phyloP scores from a whole-genome alignment of 1,140 invertebrate species.

The Ridgeia piscesae region DNA sequence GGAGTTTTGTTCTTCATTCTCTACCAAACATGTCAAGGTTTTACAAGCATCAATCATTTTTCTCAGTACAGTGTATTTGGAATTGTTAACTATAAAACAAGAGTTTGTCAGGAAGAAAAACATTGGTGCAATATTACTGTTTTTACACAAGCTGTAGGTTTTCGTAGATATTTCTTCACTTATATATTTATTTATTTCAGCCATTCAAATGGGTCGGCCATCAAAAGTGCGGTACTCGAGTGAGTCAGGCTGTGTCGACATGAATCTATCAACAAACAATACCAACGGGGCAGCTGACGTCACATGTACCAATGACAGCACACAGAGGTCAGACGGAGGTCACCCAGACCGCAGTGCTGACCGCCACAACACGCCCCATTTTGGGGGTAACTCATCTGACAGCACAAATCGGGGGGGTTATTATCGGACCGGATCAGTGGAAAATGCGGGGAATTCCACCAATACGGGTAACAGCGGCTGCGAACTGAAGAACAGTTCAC shows the following conservation, averaged over 20 bases:
- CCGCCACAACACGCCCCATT: neutral
- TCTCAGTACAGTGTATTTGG: too few species aligned
- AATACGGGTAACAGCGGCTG: neutral
- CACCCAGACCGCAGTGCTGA: neutral
- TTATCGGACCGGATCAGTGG: neutral
- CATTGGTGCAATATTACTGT: too few species aligned
- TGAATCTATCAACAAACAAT: slow-evolving; percentile 3
- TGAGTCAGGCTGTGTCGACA: neutral
- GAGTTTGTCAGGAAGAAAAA: too few species aligned
- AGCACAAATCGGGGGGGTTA: neutral
- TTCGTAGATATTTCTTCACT: neutral
- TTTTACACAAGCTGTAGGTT: too few species aligned
- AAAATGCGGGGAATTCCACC: neutral
- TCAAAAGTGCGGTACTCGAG: slow-evolving; percentile 20
- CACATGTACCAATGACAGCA: slow-evolving; percentile 8
- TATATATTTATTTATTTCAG: neutral
- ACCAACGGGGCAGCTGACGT: neutral
- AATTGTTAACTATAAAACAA: too few species aligned
- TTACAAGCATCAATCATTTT: too few species aligned
- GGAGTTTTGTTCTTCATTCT: too few species aligned
- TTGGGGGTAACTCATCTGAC: neutral
- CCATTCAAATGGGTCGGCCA: slow-evolving; percentile 28
- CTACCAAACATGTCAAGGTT: too few species aligned
- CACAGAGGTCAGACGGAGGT: neutral
- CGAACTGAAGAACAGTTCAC: neutral